A percentile compares a stretch with the other conserved stretches of the same genome.
Evolutionary conservation across 2,113 vertebrate genomes (phyloP).

Genomic region (Mustela nigripes): DNA sequence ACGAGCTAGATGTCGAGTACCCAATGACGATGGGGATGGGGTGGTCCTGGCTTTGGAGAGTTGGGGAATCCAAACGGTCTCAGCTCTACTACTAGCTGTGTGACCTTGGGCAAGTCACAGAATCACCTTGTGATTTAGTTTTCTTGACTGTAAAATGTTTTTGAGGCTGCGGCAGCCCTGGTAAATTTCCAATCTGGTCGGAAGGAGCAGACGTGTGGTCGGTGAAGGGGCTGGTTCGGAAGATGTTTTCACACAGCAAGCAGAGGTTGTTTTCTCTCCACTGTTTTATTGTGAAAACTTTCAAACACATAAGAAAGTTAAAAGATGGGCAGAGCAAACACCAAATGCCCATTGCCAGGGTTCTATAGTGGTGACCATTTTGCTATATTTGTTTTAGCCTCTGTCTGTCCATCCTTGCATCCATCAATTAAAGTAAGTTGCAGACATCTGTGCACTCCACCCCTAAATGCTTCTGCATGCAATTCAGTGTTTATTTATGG

Average conservation of each 20-base stretch:
- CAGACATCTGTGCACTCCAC: background rate
- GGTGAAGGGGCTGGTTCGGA: background rate
- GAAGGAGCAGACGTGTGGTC: background rate
- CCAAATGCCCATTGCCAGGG: background rate
- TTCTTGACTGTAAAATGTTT: background rate
- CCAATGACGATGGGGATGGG: background rate
- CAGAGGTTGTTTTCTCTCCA: background rate
- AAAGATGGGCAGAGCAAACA: background rate
- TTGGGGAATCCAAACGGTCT: background rate
- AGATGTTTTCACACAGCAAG: background rate
- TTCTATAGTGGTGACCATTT: background rate
- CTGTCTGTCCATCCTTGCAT: background rate
- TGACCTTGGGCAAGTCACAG: background rate
- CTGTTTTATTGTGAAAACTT: conserved; percentile 13
- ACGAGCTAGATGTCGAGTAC: background rate
- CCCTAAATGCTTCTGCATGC: background rate
- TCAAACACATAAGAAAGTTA: background rate
- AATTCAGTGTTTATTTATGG: conserved; percentile 21
- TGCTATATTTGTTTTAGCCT: background rate
- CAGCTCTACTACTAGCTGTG: background rate
- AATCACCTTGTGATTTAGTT: background rate
- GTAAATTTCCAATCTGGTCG: background rate
- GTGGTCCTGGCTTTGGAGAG: background rate
- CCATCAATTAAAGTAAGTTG: background rate
- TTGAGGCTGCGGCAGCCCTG: background rate